Conservation (phyloP, 2,797 vertebrate species). For the Sphenopsis melanotis region DNA sequence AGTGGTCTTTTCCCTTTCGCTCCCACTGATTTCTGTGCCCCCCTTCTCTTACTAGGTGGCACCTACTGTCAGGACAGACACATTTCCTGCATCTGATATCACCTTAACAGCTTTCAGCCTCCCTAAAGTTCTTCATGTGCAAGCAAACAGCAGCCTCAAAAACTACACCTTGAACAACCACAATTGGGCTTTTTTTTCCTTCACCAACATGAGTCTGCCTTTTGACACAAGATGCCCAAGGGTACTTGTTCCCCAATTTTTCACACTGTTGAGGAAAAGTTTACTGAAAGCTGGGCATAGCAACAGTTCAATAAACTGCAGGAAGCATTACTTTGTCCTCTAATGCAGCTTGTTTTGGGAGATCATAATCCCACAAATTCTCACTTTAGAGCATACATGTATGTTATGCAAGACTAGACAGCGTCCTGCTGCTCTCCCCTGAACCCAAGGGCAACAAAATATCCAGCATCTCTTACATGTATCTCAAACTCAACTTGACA, state of each 20-base stretch:
- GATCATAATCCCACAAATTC: accelerated
- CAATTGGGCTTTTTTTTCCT: background rate
- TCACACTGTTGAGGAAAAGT: background rate
- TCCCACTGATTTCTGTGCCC: background rate
- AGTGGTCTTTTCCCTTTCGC: background rate
- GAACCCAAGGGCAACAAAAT: background rate
- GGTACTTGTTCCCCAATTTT: background rate
- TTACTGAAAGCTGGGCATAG: background rate
- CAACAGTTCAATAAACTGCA: background rate
- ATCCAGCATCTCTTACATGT: background rate
- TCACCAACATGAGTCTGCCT: background rate
- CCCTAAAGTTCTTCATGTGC: background rate
- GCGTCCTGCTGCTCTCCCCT: background rate
- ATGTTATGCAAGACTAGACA: background rate
- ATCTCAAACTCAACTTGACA: background rate
- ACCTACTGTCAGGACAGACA: background rate
- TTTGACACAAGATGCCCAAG: background rate
- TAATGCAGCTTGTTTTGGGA: background rate
- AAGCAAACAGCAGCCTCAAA: background rate
- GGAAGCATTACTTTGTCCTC: background rate
- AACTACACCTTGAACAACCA: background rate
- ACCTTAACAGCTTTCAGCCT: background rate
- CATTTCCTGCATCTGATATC: background rate
- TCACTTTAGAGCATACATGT: background rate
- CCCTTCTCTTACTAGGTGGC: background rate